Percentiles rank a stretch among this genome's conserved stretches.
phyloP scores from a whole-genome alignment of 2,888 invertebrate genomes.

The Acronicta psi region DNA sequence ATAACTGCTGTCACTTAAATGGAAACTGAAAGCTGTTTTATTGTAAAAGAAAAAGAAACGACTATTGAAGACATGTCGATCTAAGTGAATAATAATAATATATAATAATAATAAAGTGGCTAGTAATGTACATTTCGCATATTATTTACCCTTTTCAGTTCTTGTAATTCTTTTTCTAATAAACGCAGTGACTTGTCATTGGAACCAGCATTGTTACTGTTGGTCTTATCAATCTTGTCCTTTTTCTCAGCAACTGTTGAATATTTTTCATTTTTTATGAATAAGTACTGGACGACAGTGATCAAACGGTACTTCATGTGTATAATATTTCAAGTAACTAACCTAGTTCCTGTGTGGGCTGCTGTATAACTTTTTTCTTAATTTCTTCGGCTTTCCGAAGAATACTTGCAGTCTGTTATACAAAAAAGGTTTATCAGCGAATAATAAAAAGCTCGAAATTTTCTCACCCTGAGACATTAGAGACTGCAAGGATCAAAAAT shows the following conservation, averaged over 20 bases:
- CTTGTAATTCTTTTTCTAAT: conserved; percentile 89
- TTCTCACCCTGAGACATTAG: no score
- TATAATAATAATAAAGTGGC: no score
- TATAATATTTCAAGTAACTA: conserved; percentile 22
- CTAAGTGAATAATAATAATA: neutral
- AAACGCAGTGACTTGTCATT: conserved; percentile 85
- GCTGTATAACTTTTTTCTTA: conserved; percentile 66
- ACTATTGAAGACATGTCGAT: no score
- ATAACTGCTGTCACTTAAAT: no score
- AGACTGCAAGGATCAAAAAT: no score
- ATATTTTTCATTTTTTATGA: conserved; percentile 6
- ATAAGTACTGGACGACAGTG: neutral
- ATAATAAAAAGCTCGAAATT: no score
- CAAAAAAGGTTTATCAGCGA: neutral
- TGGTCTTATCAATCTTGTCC: conserved; percentile 57
- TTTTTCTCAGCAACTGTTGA: conserved; percentile 63
- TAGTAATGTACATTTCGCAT: conserved; percentile 5
- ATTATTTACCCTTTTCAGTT: conserved; percentile 86
- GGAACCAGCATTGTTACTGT: conserved; percentile 64
- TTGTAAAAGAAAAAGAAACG: no score
- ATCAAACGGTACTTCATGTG: no score
- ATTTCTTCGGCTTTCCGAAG: conserved; percentile 74
- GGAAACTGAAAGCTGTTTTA: no score
- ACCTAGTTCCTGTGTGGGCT: conserved; percentile 38
- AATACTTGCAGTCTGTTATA: conserved; percentile 66